Evolutionary conservation across 1,140 invertebrate genomes (phyloP), one percentile per base, ranked within the genome.

Genomic region (Holotrichia oblita): DNA sequence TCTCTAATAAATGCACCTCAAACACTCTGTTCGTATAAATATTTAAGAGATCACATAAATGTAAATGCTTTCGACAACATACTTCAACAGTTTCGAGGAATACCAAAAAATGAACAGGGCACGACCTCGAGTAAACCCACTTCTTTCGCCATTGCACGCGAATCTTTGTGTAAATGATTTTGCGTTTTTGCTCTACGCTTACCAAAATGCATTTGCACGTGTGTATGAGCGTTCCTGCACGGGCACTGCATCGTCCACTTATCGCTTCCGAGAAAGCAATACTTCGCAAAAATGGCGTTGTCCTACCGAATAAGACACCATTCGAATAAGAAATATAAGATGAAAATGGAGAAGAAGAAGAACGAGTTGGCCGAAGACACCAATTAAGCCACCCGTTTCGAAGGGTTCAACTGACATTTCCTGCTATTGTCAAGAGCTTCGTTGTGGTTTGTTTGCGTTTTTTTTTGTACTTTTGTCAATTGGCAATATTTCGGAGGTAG

Each of bases 321-420:
- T 69, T n/a, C 17, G 61, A 69, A 69, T 69, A 69, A 69, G 61
- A 69, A 69, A 22, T 69, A 69, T 22, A 17, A 48, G 44, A 48
- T 14, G 44, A 2, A 10, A 6, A 48, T 14, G 44, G 22, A 27
- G 61, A 69, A 69, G 61, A n/a, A n/a, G n/a, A 27, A 69, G 22
- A 69, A 69, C 61, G 61, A 14, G 61, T 69, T n/a, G 61, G 27
- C 8, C 10, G 12, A 69, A 69, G 20, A 27, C 61, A 14, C 61
- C 61, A 69, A 69, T 69, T 69, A 69, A 69, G 61, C 22, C 48
- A 14, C 14, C 17, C 48, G 48, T 55, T 55, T 55, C 48, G 48
- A 17, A 55, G 48, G 48, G 48, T 55, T 55, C 48, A 17, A 55
- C 48, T 14, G 17, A 55, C 48, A 55, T 55, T 55, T 55, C 48